Percentiles rank a stretch among this genome's conserved stretches.
Conservation (phyloP, 53 echinoderm and acorn worm species). For the Actinopyga echinites region DNA sequence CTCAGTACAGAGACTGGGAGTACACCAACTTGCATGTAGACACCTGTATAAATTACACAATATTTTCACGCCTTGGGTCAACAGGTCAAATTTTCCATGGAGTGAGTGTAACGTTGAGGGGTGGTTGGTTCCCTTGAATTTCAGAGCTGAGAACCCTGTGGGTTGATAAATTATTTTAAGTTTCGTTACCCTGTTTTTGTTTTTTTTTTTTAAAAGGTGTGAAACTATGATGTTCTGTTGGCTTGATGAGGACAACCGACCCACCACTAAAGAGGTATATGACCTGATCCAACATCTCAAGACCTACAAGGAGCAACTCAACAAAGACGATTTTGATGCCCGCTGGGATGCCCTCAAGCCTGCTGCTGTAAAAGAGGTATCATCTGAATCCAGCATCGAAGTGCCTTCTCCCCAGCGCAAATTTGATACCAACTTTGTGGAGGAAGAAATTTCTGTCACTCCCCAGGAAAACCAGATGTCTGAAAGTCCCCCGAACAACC, state of each 20-base stretch:
- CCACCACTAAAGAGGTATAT: slow-evolving; percentile 82
- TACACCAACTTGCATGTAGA: no score
- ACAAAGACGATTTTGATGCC: slow-evolving; percentile 80
- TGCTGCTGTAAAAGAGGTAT: slow-evolving; percentile 57
- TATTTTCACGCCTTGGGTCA: no score
- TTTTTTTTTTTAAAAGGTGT: slow-evolving; percentile 63
- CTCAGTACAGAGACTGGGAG: no score
- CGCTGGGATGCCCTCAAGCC: slow-evolving; percentile 85
- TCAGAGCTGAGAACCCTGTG: no score
- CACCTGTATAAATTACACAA: no score
- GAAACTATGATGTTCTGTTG: slow-evolving; percentile 99
- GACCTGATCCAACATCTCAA: slow-evolving; percentile 81
- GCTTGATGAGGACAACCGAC: slow-evolving; percentile 75
- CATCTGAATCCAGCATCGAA: slow-evolving; percentile 69
- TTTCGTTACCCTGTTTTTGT: no score
- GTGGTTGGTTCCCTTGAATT: no score
- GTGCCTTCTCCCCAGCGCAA: slow-evolving; percentile 15
- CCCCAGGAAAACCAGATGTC: slow-evolving; percentile 1
- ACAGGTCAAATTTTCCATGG: no score
- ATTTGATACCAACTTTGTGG: neutral
- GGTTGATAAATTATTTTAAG: no score
- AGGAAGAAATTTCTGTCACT: slow-evolving; percentile 15
- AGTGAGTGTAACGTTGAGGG: no score
- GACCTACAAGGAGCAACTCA: slow-evolving; percentile 67
- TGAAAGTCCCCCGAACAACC: neutral